These are phyloP conservation scores for Hipposideros armiger DNA, from an alignment of 2,113 vertebrate genomes.

Conservation along the genomic window DNA sequence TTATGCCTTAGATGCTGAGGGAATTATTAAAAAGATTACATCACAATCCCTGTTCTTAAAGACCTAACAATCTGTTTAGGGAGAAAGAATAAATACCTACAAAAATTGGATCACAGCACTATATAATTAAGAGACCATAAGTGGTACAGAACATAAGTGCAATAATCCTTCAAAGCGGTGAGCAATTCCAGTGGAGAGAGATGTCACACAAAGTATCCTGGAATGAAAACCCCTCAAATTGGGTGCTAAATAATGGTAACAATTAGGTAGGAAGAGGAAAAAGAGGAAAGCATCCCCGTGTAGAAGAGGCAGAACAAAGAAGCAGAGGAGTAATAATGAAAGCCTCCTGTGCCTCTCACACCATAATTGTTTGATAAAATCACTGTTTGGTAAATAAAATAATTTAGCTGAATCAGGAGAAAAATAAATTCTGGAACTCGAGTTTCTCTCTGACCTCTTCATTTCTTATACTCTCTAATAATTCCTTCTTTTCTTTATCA, in stretches of 20 bases:
- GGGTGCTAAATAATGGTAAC: background rate
- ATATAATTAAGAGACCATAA: background rate
- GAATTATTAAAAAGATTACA: background rate
- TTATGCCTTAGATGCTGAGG: background rate
- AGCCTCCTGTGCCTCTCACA: background rate
- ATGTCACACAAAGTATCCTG: background rate
- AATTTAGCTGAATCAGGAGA: background rate
- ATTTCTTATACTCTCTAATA: background rate
- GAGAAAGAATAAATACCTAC: constrained; percentile 27
- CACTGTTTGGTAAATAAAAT: background rate
- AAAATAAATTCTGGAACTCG: background rate
- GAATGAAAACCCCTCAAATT: background rate
- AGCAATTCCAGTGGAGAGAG: background rate
- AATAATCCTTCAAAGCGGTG: background rate
- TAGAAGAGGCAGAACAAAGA: background rate
- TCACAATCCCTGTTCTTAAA: background rate
- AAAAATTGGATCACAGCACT: background rate
- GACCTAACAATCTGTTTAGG: background rate
- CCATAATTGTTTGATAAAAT: constrained; percentile 24
- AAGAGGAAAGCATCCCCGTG: background rate
- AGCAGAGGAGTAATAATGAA: background rate
- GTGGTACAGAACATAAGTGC: background rate
- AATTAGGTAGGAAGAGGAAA: background rate
- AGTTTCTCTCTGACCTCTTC: background rate
- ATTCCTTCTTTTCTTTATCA: background rate